Evolutionary conservation across 2,797 vertebrate genomes (phyloP), one percentile per base, ranked within the genome.

Genomic region (Bradypus variegatus): DNA sequence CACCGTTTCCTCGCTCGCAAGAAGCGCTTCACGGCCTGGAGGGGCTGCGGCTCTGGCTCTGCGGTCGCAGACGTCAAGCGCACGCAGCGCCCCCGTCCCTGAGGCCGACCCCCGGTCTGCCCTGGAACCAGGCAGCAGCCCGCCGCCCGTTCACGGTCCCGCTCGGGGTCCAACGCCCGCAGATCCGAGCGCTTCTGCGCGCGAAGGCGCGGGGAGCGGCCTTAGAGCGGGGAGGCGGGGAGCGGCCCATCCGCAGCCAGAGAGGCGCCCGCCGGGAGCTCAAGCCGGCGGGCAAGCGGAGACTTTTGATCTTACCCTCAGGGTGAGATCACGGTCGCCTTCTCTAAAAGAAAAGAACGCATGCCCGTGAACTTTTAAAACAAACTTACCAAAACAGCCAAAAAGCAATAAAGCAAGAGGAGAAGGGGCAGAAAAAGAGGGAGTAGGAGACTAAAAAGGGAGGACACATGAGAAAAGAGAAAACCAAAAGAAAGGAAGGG

Each of bases 1-100:
- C 98, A 98, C 98, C 98, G 97, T 97, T 96, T 95, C 95, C 97
- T 97, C 89, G 96, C 97, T 97, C 95, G 95, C 97, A 95, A 97
- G 97, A 97, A 97, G 97, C 95, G 96, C 97, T 96, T 96, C 95
- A 84, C 91, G 60, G 96, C 94, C 92, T 41, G 96, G 94, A 91
- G 92, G 96, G 95, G 94, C 96, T 12, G 84, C n/a, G 18, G 50
- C 62, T 93, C 33, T 13, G 76, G 95, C 91, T 93, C 60, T n/a
- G 90, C 62, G 58, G 76, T 88, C 18, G 27, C 55, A 27, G 77
- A 72, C 86, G 53, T 41, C 79, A n/a, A 23, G 38, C 25, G 45
- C 81, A 55, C 76, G 48, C 38, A 13, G 77, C 38, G 45, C 75
- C 75, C 92, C 91, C 76, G 64, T 76, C 83, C 91, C 92, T 27